phyloP scores from a whole-genome alignment of 2,888 invertebrate genomes.

The Leucozona laternaria region DNA sequence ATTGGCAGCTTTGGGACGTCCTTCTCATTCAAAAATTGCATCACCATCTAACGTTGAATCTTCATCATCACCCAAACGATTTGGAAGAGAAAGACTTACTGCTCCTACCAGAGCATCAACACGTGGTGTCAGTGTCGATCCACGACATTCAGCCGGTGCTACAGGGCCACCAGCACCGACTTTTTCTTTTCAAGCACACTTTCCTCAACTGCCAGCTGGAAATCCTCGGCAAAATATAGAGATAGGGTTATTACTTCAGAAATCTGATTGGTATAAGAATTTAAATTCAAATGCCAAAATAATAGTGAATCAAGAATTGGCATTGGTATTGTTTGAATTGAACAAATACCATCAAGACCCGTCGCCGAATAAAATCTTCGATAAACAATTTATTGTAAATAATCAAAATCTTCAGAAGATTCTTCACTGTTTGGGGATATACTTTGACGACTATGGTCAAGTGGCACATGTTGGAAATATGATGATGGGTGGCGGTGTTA shows the following conservation, averaged over 20 bases:
- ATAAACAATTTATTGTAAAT: conserved; percentile 84
- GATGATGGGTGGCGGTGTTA: conserved; percentile 63
- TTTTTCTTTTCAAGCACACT: conserved; percentile 29
- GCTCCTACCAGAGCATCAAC: neutral
- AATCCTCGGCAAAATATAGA: conserved; percentile 84
- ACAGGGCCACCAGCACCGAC: conserved; percentile 28
- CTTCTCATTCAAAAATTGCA: conserved; percentile 72
- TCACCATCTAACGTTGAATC: conserved; percentile 72
- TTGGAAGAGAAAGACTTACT: conserved; percentile 52
- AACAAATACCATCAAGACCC: conserved; percentile 87
- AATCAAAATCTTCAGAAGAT: conserved; percentile 86
- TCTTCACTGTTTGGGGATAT: conserved; percentile 87
- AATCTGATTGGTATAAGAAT: conserved; percentile 89
- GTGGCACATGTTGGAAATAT: conserved; percentile 81
- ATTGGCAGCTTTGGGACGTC: conserved; percentile 50
- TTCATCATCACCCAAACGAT: conserved; percentile 53
- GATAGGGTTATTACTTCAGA: conserved; percentile 87
- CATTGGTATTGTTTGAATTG: conserved; percentile 86
- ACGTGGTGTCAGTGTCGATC: conserved; percentile 80
- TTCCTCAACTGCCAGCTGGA: conserved; percentile 40
- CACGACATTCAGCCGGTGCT: conserved; percentile 80
- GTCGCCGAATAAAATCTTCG: conserved; percentile 85
- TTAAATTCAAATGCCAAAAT: conserved; percentile 89
- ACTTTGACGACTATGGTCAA: conserved; percentile 86
- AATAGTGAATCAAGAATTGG: conserved; percentile 88